Percentiles rank a stretch among this genome's conserved stretches.
phyloP scores from a whole-genome alignment of 2,113 vertebrate species.

The Arvicanthis niloticus region DNA sequence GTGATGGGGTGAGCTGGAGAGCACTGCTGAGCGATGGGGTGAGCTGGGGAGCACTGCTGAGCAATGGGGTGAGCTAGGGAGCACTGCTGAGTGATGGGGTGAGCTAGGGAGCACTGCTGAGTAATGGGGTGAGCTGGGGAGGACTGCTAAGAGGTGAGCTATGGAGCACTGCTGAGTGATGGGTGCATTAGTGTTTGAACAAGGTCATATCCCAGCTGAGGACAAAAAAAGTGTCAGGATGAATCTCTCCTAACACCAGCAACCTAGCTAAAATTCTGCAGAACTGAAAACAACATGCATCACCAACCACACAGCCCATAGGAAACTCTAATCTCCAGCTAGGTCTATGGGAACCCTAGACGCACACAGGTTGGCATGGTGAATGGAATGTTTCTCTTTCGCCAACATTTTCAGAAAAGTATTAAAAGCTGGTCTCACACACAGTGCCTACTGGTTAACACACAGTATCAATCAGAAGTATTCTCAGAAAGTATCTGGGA shows the following conservation, averaged over 20 bases:
- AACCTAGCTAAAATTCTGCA: slow-evolving; percentile 83
- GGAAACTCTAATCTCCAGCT: slow-evolving; percentile 66
- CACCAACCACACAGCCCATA: slow-evolving; percentile 53
- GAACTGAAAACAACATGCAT: slow-evolving; percentile 78
- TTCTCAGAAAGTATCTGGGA: slow-evolving; percentile 65
- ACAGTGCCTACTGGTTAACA: slow-evolving; percentile 80
- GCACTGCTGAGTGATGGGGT: no score
- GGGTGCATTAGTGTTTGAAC: slow-evolving; percentile 77
- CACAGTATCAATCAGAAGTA: slow-evolving; percentile 77
- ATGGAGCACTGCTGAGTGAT: no score
- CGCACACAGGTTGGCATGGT: slow-evolving; percentile 78
- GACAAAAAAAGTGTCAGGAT: slow-evolving; percentile 79
- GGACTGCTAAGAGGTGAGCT: no score
- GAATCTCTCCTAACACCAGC: slow-evolving; percentile 83
- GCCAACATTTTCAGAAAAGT: slow-evolving; percentile 83
- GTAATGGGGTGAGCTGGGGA: background rate
- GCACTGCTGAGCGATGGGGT: no score
- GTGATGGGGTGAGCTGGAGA: background rate
- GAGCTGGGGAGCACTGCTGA: no score
- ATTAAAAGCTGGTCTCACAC: slow-evolving; percentile 77
- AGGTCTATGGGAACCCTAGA: slow-evolving; percentile 76
- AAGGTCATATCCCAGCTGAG: slow-evolving; percentile 73
- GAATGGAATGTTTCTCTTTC: slow-evolving; percentile 83
- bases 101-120: no score
- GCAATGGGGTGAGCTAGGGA: background rate